Evolutionary conservation across 1,140 invertebrate species (phyloP), one percentile per base, ranked within the genome.

Genomic region (Euura lappo): DNA sequence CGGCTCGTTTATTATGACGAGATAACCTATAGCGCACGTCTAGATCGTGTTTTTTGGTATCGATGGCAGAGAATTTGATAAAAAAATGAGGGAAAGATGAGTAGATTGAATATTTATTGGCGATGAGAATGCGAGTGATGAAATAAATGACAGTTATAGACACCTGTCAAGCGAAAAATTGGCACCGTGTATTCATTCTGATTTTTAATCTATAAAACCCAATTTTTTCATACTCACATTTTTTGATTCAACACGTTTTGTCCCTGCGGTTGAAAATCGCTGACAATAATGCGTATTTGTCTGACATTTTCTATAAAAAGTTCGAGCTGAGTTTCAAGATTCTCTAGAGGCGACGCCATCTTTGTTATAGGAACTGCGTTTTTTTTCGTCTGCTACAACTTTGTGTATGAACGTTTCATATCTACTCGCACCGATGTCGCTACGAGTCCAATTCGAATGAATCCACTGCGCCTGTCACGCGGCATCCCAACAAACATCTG

Each of bases 201-300:
- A 8, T 8, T 60, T 6, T 60, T 28, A 28, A 28, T 28, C 3
- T 11, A 45, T 28, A 44, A 10, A 46, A 72, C 45, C 45, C 4
- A 68, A 74, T 73, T 71, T 43, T 8, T 71, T 28, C 28, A 28
- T 75, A 91, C 92, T 94, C 93, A 99, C 96, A 99, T 94, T 89
- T 99, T 99, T 85, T 98, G 97, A 86, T 99, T 99, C 4, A 99
- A 88, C 44, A 98, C 96, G 85, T 96, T 97, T 87, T 99, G 98
- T 66, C 97, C 97, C 86, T 98, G 97, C 7, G 97, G 97, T 86
- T 99, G 97, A 86, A 99, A 99, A 90, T 99, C 98, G 81, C 96
- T 96, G 1, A 99, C 98, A 77, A 99, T 98, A 71, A 99, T 99
- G 71, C 98, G 94, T 78, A 99, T 96, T 88, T 99, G 97, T 45